Percentiles rank a stretch among this genome's conserved stretches.
phyloP scores from a whole-genome alignment of 92 coral and sea anemone genomes.

The Siderastrea siderea region DNA sequence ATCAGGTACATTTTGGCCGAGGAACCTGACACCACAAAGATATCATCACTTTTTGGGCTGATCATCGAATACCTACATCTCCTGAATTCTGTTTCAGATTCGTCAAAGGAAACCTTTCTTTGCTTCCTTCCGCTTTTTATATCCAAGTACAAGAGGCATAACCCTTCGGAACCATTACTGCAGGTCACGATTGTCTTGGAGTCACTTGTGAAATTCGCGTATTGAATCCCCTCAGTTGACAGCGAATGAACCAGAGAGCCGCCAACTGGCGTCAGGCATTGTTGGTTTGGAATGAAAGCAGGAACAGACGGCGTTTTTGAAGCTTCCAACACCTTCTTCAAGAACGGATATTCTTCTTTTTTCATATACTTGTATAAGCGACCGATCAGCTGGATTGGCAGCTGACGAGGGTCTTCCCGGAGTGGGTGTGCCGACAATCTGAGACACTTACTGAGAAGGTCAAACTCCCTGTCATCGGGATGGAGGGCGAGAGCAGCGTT shows the following conservation, averaged over 20 bases:
- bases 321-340: constrained; percentile 74
- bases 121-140: constrained; percentile 78
- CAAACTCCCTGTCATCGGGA: constrained; percentile 86
- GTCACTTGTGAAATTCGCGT: constrained; percentile 37
- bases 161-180: constrained; percentile 50
- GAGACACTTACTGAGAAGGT: constrained; percentile 78
- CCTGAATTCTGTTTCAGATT: constrained; percentile 66
- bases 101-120: constrained; percentile 84
- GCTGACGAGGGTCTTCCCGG: constrained; percentile 84
- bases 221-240: constrained; percentile 60
- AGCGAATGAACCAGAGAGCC: constrained; percentile 86
- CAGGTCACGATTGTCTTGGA: constrained; percentile 42
- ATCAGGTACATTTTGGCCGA: constrained; percentile 81
- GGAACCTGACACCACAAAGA: constrained; percentile 84
- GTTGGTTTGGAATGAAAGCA: constrained; percentile 85
- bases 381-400: constrained; percentile 90
- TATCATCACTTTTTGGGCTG: constrained; percentile 53
- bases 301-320: constrained; percentile 80
- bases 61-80: constrained; percentile 72
- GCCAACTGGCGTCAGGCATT: constrained; percentile 90
- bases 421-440: constrained; percentile 81
- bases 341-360: constrained; percentile 55
- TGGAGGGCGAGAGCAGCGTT: constrained; percentile 64
- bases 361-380: constrained; percentile 81
- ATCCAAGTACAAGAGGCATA: constrained; percentile 58